Percentiles rank a stretch among this genome's conserved stretches.
Conservation (phyloP, 2,888 invertebrate genomes). For the Prosopocoilus inquinatus region DNA sequence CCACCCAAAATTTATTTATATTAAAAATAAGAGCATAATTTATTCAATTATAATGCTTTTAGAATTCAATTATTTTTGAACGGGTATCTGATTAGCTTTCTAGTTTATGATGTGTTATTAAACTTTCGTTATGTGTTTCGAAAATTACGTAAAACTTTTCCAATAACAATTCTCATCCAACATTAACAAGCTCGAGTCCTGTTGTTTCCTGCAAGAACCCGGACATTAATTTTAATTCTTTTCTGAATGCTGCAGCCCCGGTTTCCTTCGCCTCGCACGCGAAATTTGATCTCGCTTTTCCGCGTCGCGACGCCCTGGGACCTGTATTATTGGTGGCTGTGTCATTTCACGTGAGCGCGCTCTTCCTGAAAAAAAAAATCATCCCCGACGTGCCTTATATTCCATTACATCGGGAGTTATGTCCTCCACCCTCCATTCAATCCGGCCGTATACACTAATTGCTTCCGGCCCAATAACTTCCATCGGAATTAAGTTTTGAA, state of each 20-base stretch:
- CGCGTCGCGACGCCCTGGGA: neutral
- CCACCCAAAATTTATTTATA: no score
- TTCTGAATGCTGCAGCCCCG: neutral
- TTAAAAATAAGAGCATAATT: no score
- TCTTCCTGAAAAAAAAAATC: neutral
- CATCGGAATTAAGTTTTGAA: neutral
- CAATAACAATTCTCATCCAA: no score
- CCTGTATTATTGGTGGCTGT: neutral
- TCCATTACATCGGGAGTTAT: conserved; percentile 1
- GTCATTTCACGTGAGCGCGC: conserved; percentile 1
- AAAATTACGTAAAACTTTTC: no score
- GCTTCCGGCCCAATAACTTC: neutral
- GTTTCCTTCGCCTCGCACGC: neutral
- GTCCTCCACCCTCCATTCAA: neutral
- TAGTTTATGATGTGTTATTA: no score
- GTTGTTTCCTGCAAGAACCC: no score
- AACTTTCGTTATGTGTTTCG: no score
- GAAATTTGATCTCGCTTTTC: neutral
- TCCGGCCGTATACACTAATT: neutral
- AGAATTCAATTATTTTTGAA: no score
- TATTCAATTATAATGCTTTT: no score
- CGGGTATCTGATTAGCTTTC: no score
- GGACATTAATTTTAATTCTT: no score
- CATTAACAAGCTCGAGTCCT: no score
- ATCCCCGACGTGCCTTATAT: neutral